Evolutionary conservation across 1,140 invertebrate genomes (phyloP).

Genomic region (Lamellibrachia luymesi): DNA sequence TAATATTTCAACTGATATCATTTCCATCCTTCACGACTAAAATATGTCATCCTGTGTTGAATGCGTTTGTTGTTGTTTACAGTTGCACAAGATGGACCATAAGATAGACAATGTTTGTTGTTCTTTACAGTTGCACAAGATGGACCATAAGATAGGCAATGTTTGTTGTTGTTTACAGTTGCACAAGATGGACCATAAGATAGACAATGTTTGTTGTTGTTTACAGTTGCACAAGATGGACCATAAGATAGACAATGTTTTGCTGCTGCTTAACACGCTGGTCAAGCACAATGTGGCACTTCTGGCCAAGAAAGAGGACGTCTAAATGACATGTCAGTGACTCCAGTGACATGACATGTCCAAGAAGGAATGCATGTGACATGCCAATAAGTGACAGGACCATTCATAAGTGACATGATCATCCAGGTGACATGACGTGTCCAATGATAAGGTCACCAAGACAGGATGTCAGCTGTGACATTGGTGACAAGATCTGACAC

Average conservation of each 20-base stretch:
- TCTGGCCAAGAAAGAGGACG: not conserved
- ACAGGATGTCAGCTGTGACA: not conserved
- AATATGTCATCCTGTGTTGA: not conserved
- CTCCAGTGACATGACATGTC: not conserved
- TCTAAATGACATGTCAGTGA: not conserved
- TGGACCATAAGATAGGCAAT: not conserved
- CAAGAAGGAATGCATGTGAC: not conserved
- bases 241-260: conserved; percentile 70
- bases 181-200: too few relatives aligned
- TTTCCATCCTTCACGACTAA: not conserved
- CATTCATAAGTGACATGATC: not conserved
- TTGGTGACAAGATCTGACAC: not conserved
- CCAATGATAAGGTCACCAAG: not conserved
- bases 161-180: not conserved
- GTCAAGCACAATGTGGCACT: conserved; percentile 31
- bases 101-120: not conserved
- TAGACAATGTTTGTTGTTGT: conserved; percentile 15
- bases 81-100: not conserved
- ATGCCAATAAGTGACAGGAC: not conserved
- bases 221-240: conserved; percentile 70
- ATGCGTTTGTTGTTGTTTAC: not conserved
- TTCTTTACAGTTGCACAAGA: not conserved
- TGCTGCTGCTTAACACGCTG: conserved; percentile 67
- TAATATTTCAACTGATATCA: not conserved
- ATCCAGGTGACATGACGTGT: not conserved